Base-by-base conservation (phyloP, 2,888 invertebrate genomes). In the Leptopilina drosophilae region DNA sequence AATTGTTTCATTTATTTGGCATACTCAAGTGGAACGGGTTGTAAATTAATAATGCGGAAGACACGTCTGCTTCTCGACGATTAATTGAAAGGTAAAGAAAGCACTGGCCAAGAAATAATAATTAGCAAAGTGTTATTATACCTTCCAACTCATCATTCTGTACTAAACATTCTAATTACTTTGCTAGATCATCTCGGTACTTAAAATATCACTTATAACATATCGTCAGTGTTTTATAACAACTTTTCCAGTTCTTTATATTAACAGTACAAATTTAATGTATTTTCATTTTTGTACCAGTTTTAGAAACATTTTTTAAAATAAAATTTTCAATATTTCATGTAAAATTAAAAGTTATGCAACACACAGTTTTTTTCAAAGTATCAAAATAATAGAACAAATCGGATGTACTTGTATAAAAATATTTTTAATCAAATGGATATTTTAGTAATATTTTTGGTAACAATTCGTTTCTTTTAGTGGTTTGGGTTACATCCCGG, bases 11-110 rank as follows among this genome's bases (percentile, higher is more conserved):
- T 83, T 78, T 77, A 66, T 77, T 69, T 46, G 40, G 59, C 59
- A 33, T 33, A 64, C 65, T 80, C 79, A 81, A 86, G 83, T 85
- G 82, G 82, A 84, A 81, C 81, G 77, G 84, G 84, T 85, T 81
- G 81, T 81, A 84, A 85, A 86, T 85, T 86, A 84, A 85, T 82
- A 85, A 77, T 64, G 65, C 49, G 64, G 20, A 64, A 67, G 53
- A 40, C 67, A 49, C 59, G 67, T 15, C 26, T 20, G 42, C 15
- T 67, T 40, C 49, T 42, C 49, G n/a, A 56, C 40, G 42, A 73
- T 73, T 73, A 73, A 73, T 73, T 73, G 73, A 73, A 73, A 73
- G 9, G 40, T 73, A 73, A 73, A 73, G 40, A 56, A 73, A 56
- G 33, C 73, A 9, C n/a, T 40, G 40, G 14, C 73, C 56, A 73